phyloP scores from a whole-genome alignment of 2,888 invertebrate species.

The Plagiodera versicolora region DNA sequence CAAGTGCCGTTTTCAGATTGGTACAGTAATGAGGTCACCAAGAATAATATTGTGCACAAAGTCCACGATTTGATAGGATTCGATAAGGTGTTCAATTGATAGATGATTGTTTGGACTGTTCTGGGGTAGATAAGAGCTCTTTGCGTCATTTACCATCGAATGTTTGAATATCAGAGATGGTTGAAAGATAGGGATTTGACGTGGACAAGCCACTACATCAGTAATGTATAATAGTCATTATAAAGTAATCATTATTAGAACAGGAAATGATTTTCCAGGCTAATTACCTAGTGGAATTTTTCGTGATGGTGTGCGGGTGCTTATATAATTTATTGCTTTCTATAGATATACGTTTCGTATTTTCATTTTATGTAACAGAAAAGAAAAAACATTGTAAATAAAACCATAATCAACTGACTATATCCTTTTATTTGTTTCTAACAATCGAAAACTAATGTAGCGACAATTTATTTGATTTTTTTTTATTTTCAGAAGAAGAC shows the following conservation, averaged over 20 bases:
- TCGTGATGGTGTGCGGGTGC: neutral
- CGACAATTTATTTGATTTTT: no score
- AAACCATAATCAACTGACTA: neutral
- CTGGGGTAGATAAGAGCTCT: no score
- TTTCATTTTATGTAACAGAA: no score
- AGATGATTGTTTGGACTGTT: no score
- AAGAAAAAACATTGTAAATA: neutral
- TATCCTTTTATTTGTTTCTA: neutral
- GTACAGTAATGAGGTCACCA: slow-evolving; percentile 37
- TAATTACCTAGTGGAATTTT: neutral
- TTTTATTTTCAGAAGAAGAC: no score
- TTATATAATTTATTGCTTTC: slow-evolving; percentile 1
- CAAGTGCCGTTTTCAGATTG: slow-evolving; percentile 38
- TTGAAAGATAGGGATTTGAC: neutral
- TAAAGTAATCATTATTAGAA: slow-evolving; percentile 2
- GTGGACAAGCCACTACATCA: neutral
- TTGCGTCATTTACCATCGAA: neutral
- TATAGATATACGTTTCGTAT: neutral
- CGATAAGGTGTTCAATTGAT: slow-evolving; percentile 27
- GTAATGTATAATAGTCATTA: slow-evolving; percentile 9
- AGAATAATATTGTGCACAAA: slow-evolving; percentile 39
- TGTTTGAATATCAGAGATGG: neutral
- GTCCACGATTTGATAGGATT: slow-evolving; percentile 40
- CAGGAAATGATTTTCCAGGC: neutral
- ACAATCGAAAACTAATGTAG: no score